Conservation (phyloP, 2,797 vertebrate genomes). For the Sphenodon punctatus region DNA sequence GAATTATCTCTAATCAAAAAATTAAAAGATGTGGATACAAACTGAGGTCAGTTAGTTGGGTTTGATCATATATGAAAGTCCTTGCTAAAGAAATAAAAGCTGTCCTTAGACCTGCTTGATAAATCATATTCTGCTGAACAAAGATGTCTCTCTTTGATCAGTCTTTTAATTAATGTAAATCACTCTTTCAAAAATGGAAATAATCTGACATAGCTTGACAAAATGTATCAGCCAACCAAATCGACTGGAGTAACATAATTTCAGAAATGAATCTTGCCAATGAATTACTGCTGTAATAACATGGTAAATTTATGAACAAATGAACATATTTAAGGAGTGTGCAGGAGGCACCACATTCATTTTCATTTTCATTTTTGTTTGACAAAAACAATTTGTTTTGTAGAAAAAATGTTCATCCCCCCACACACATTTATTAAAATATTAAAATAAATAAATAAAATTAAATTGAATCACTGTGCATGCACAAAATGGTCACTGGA, state of each 20-base stretch:
- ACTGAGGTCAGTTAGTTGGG: not conserved
- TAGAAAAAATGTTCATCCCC: no score
- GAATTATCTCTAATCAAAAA: no score
- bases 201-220: not conserved
- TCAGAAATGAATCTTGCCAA: not conserved
- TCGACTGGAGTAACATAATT: not conserved
- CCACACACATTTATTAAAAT: no score
- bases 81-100: not conserved
- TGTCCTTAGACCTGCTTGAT: not conserved
- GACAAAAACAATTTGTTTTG: no score
- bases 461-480: no score
- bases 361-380: no score
- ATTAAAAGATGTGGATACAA: no score
- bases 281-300: not conserved
- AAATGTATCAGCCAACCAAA: not conserved
- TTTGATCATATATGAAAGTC: not conserved
- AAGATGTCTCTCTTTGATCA: not conserved
- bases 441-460: not conserved
- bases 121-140: not conserved
- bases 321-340: no score
- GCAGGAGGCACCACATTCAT: no score
- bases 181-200: not conserved
- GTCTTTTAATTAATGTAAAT: not conserved
- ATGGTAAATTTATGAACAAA: not conserved
- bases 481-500: no score